Evolutionary conservation across 2,113 vertebrate genomes (phyloP).

Genomic region (Eubucco bourcierii): DNA sequence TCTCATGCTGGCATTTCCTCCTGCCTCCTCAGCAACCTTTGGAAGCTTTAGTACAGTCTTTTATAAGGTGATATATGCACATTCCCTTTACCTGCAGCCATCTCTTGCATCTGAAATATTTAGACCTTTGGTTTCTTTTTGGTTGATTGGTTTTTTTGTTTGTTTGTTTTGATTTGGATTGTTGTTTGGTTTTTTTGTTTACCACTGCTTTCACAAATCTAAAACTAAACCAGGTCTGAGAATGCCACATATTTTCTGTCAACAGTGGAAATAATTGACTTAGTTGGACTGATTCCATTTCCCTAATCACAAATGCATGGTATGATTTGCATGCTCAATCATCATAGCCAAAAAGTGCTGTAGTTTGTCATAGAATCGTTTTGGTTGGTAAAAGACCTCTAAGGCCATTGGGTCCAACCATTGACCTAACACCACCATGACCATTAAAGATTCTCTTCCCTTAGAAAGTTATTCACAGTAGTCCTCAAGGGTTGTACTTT

Average conservation of each 20-base stretch:
- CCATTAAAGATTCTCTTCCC: neutral
- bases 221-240: neutral
- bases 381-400: too few relatives aligned
- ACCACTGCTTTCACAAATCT: neutral
- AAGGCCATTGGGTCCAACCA: too few relatives aligned
- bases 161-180: neutral
- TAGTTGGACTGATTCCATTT: neutral
- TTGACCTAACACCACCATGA: too few relatives aligned
- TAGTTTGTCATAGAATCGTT: neutral
- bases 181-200: neutral
- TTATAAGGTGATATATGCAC: neutral
- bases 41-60: neutral
- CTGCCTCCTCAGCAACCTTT: neutral
- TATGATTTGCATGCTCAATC: neutral
- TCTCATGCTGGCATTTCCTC: neutral
- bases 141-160: neutral
- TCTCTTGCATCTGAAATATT: neutral
- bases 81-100: neutral
- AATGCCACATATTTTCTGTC: neutral
- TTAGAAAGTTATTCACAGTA: neutral
- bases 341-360: neutral
- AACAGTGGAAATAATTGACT: neutral
- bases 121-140: neutral
- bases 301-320: neutral
- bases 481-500: neutral